These are phyloP conservation scores for Procavia capensis DNA, from an alignment of 2,113 vertebrate genomes.

Conservation along the genomic window DNA sequence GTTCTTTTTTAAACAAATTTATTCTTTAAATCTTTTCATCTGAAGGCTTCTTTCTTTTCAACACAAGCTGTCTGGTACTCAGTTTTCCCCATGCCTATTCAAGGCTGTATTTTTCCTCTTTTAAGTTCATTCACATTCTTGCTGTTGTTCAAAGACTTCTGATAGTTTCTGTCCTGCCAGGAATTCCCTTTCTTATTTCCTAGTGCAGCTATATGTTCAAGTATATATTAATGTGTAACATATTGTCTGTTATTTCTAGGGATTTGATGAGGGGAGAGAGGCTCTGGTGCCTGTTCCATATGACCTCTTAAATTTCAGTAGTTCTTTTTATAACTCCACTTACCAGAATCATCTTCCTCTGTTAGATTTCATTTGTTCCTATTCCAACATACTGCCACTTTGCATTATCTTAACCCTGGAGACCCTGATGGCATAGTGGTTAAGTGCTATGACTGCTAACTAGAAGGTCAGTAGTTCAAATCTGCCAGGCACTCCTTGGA, in stretches of 20 bases:
- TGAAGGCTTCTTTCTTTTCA: not conserved
- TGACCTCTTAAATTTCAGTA: not conserved
- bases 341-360: not conserved
- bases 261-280: not conserved
- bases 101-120: not conserved
- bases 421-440: no score
- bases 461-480: no score
- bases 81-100: not conserved
- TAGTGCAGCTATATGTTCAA: not conserved
- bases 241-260: not conserved
- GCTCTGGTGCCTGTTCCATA: not conserved
- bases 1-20: not conserved
- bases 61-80: not conserved
- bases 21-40: not conserved
- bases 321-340: conserved; percentile 28
- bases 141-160: not conserved
- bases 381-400: not conserved
- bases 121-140: not conserved
- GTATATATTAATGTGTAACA: not conserved
- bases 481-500: no score
- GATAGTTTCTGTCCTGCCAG: not conserved
- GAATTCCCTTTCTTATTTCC: not conserved
- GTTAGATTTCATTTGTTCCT: not conserved
- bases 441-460: no score
- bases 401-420: no score